These are phyloP conservation scores for Dicycla oo DNA, from an alignment of 2,888 invertebrate genomes.

Conservation along the genomic window DNA sequence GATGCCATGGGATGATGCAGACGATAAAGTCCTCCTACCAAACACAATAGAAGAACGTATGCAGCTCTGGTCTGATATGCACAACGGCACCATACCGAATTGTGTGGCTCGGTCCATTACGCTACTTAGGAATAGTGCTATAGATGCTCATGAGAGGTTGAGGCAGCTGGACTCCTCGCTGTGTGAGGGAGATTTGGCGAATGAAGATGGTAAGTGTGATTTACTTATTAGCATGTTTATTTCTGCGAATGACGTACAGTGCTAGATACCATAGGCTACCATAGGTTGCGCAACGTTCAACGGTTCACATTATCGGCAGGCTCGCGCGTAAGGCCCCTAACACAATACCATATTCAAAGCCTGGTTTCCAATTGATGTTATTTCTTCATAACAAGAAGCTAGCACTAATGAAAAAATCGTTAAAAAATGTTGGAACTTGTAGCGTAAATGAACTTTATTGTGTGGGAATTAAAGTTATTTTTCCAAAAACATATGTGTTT, in stretches of 20 bases:
- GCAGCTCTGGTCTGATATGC: constrained; percentile 85
- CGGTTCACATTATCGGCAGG: not conserved
- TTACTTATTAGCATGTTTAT: not conserved
- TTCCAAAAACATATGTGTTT: not conserved
- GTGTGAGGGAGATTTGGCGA: constrained; percentile 81
- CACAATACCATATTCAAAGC: not conserved
- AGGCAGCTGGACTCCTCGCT: constrained; percentile 83
- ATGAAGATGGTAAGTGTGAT: constrained; percentile 82
- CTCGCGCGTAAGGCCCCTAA: not conserved
- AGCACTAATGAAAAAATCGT: not conserved
- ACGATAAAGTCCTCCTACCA: constrained; percentile 90
- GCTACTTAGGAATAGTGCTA: constrained; percentile 82
- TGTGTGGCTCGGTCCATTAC: constrained; percentile 80
- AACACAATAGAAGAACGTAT: constrained; percentile 87
- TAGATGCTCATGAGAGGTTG: constrained; percentile 82
- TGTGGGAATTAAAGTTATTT: not conserved
- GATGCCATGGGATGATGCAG: constrained; percentile 93
- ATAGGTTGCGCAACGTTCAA: not conserved
- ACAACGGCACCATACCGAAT: constrained; percentile 82
- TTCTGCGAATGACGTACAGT: not conserved
- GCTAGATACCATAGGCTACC: not conserved
- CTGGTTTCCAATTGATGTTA: not conserved
- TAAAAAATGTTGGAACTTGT: not conserved
- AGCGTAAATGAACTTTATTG: not conserved
- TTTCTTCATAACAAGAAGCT: too few species aligned